Evolutionary conservation across 2,797 vertebrate genomes (phyloP).

Genomic region (Sylvilagus floridanus): DNA sequence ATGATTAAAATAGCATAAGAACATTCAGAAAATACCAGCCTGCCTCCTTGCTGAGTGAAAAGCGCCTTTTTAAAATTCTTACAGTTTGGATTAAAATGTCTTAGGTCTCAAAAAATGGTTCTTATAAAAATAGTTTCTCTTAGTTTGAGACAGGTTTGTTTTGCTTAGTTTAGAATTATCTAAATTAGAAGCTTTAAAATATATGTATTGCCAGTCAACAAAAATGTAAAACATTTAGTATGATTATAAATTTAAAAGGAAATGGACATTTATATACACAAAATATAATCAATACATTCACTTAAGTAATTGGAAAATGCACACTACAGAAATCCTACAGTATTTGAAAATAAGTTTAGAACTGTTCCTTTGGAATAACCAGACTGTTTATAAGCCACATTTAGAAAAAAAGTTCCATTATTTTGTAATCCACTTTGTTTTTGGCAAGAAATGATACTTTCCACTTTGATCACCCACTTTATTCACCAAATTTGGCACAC

Average conservation of each 20-base stretch:
- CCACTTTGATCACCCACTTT: conserved; percentile 48
- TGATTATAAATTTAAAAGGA: not conserved
- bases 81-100: not conserved
- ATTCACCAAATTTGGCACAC: conserved; percentile 45
- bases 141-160: not conserved
- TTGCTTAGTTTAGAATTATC: not conserved
- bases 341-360: conserved; percentile 49
- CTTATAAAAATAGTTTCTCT: conserved; percentile 1
- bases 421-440: conserved; percentile 57
- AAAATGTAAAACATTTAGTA: not conserved
- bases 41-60: not conserved
- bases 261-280: not conserved
- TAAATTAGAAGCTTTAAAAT: conserved; percentile 36
- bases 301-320: not conserved
- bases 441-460: conserved; percentile 28
- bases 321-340: not conserved
- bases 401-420: conserved; percentile 26
- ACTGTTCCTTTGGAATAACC: conserved; percentile 32
- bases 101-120: not conserved
- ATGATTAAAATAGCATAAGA: not conserved
- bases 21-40: not conserved
- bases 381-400: not conserved
- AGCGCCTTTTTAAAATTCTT: no score
- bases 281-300: not conserved
- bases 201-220: not conserved